These are phyloP conservation scores for Stigmatopora nigra DNA, from an alignment of 2,113 vertebrate genomes.

Conservation along the genomic window DNA sequence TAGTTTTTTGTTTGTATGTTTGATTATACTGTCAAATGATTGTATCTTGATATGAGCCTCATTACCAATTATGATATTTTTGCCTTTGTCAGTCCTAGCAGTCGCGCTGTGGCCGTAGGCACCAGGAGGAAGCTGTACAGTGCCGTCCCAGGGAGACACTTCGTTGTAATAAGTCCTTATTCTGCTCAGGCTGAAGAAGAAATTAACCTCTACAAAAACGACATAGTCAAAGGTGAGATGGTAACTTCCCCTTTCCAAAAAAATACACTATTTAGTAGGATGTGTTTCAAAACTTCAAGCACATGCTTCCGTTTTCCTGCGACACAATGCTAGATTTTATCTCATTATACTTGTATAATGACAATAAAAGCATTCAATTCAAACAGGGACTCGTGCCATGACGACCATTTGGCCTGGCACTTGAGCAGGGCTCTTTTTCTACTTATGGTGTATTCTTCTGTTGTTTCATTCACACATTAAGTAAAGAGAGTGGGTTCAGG, in stretches of 20 bases:
- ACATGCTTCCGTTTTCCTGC: too few species aligned
- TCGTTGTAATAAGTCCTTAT: slow-evolving; percentile 84
- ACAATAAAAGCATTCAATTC: too few species aligned
- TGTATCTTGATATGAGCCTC: neutral
- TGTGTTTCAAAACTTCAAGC: too few species aligned
- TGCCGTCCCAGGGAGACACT: slow-evolving; percentile 87
- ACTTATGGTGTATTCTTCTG: too few species aligned
- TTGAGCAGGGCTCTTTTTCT: too few species aligned
- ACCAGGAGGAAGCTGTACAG: slow-evolving; percentile 91
- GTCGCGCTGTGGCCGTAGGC: slow-evolving; percentile 72
- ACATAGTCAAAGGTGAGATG: slow-evolving; percentile 88
- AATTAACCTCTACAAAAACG: slow-evolving; percentile 86
- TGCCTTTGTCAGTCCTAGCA: slow-evolving; percentile 58
- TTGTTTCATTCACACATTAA: too few species aligned
- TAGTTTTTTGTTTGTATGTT: neutral
- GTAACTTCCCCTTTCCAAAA: neutral
- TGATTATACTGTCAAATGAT: neutral
- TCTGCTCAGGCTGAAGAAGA: slow-evolving; percentile 87
- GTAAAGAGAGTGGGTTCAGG: too few species aligned
- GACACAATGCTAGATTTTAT: too few species aligned
- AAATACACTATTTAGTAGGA: neutral
- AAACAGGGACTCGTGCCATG: too few species aligned
- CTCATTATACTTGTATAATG: too few species aligned
- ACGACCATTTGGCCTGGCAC: too few species aligned
- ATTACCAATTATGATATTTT: neutral